Percentiles rank a stretch among this genome's conserved stretches.
Evolutionary conservation across 2,888 invertebrate genomes (phyloP).

Genomic region (Cataglyphis altisquamis): DNA sequence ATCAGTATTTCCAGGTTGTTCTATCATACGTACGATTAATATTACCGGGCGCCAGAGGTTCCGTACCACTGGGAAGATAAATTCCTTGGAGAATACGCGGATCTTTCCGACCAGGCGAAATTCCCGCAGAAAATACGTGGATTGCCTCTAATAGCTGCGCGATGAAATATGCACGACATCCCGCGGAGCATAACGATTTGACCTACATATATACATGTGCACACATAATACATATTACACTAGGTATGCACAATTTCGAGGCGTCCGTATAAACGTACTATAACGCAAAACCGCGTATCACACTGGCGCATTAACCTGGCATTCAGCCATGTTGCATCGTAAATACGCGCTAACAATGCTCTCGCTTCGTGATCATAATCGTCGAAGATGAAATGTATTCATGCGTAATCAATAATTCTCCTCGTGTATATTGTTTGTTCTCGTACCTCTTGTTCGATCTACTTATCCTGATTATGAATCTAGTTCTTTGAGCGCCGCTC

Average conservation of each 20-base stretch:
- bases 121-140: conserved; percentile 15
- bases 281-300: conserved; percentile 56
- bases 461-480: conserved; percentile 11
- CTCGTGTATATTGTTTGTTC: background rate
- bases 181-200: conserved; percentile 51
- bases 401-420: background rate
- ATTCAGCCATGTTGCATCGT: conserved; percentile 79
- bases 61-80: conserved; percentile 16
- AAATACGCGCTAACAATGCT: conserved; percentile 79
- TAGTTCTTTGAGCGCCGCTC: background rate
- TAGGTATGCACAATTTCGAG: conserved; percentile 50
- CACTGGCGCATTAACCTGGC: conserved; percentile 81
- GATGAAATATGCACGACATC: conserved; percentile 53
- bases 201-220: conserved; percentile 59
- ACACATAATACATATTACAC: conserved; percentile 44
- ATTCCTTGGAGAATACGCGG: conserved; percentile 25
- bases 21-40: conserved; percentile 46
- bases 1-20: conserved; percentile 14
- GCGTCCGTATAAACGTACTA: conserved; percentile 49
- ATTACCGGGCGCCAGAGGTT: conserved; percentile 27
- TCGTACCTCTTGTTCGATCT: conserved; percentile 5
- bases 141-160: conserved; percentile 43
- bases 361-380: conserved; percentile 64
- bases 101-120: conserved; percentile 4
- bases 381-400: conserved; percentile 26